A percentile compares a stretch with the other conserved stretches of the same genome.
Conservation (phyloP, 2,797 vertebrate species). For the Paratrypauchen microcephalus region DNA sequence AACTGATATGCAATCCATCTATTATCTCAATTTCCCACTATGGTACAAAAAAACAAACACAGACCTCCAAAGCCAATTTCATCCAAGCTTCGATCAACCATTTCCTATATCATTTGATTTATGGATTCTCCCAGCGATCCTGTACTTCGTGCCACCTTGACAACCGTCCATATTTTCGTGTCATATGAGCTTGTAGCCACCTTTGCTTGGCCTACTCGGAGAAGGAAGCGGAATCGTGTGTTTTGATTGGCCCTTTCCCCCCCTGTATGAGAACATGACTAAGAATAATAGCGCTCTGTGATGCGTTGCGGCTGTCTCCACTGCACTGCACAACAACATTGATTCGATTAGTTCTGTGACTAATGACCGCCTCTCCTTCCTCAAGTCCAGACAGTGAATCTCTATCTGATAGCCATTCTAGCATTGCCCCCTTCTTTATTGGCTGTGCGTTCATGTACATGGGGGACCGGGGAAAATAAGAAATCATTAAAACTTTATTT, state of each 20-base stretch:
- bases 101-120: not conserved
- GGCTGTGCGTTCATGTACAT: constrained; percentile 36
- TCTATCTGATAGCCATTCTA: constrained; percentile 69
- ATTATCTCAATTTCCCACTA: not conserved
- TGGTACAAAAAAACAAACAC: not conserved
- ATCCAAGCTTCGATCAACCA: not conserved
- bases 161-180: not conserved
- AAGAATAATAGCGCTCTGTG: constrained; percentile 69
- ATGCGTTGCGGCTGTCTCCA: constrained; percentile 60
- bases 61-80: not conserved
- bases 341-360: constrained; percentile 74
- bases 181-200: constrained; percentile 14
- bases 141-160: not conserved
- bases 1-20: not conserved
- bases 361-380: constrained; percentile 73
- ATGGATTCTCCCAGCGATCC: not conserved
- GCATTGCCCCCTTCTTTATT: constrained; percentile 57
- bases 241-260: constrained; percentile 30
- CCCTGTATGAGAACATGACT: constrained; percentile 61
- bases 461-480: constrained; percentile 27
- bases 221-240: constrained; percentile 20
- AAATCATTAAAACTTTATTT: constrained; percentile 47
- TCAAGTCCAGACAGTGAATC: constrained; percentile 64
- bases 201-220: constrained; percentile 22
- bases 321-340: constrained; percentile 69